These are phyloP conservation scores for Patiria pectinifera DNA, from an alignment of 53 echinoderm and acorn worm species.

Conservation along the genomic window DNA sequence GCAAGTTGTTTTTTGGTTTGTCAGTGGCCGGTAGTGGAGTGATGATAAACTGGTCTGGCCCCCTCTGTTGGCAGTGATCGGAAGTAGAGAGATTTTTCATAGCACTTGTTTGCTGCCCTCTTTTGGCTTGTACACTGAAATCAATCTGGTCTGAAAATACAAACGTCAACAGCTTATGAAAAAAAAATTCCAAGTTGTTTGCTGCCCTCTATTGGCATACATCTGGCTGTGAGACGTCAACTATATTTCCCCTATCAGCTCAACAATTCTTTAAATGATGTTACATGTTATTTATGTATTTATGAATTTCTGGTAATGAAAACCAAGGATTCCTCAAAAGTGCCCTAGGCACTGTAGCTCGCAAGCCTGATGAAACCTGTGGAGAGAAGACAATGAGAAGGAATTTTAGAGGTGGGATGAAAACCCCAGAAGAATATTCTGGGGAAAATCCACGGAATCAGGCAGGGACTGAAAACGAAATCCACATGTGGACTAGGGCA, in stretches of 20 bases:
- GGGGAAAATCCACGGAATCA: too few species aligned
- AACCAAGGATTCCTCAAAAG: too few species aligned
- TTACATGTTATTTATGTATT: neutral
- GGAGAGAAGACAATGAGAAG: too few species aligned
- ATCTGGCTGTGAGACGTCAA: neutral
- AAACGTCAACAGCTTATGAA: neutral
- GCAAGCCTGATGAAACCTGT: too few species aligned
- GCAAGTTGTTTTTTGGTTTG: neutral
- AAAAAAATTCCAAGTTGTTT: neutral
- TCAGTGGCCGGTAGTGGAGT: too few species aligned
- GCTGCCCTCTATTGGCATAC: conserved; percentile 32
- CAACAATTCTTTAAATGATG: neutral
- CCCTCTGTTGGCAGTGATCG: neutral
- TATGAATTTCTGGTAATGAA: too few species aligned
- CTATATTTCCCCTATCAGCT: neutral
- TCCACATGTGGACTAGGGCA: too few species aligned
- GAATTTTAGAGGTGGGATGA: too few species aligned
- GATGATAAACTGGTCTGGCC: neutral
- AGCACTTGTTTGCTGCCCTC: neutral
- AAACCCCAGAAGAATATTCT: too few species aligned
- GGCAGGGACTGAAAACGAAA: too few species aligned
- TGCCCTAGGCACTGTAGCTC: too few species aligned
- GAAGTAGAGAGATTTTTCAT: neutral
- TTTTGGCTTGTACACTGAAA: neutral
- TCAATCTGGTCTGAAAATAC: neutral